phyloP scores from a whole-genome alignment of 2,888 invertebrate species.

The Sphinx pinastri region DNA sequence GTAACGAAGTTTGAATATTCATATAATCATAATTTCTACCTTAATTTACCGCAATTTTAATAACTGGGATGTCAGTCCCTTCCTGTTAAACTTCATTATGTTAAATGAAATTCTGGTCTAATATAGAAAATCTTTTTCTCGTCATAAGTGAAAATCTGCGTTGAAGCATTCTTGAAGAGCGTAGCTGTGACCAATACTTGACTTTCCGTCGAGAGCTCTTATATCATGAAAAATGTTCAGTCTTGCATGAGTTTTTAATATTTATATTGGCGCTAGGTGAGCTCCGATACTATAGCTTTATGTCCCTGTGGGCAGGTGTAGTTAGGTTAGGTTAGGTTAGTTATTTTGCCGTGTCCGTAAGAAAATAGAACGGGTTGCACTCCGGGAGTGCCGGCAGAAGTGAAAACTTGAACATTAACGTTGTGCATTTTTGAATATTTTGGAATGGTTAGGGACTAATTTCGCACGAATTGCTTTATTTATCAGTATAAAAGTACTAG shows the following conservation, averaged over 20 bases:
- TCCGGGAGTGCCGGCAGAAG: no score
- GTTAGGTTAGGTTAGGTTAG: no score
- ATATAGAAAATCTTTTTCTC: not conserved
- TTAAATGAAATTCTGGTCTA: not conserved
- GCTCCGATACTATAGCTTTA: no score
- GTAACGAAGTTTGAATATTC: not conserved
- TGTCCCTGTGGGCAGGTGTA: no score
- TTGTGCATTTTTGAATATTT: no score
- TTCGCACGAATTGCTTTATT: no score
- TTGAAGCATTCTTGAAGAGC: not conserved
- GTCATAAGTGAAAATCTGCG: not conserved
- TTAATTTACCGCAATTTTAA: not conserved
- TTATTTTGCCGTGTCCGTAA: no score
- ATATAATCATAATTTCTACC: not conserved
- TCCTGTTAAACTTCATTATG: not conserved
- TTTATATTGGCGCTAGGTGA: no score
- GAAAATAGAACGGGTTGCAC: no score
- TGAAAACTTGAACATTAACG: no score
- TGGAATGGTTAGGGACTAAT: no score
- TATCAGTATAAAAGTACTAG: no score
- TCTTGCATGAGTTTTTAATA: not conserved
- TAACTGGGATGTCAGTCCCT: not conserved
- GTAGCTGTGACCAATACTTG: not conserved
- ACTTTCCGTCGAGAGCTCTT: not conserved
- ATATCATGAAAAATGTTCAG: slow-evolving; percentile 49